These are phyloP conservation scores for Orthosia gothica DNA, from an alignment of 2,888 invertebrate species.

Conservation along the genomic window DNA sequence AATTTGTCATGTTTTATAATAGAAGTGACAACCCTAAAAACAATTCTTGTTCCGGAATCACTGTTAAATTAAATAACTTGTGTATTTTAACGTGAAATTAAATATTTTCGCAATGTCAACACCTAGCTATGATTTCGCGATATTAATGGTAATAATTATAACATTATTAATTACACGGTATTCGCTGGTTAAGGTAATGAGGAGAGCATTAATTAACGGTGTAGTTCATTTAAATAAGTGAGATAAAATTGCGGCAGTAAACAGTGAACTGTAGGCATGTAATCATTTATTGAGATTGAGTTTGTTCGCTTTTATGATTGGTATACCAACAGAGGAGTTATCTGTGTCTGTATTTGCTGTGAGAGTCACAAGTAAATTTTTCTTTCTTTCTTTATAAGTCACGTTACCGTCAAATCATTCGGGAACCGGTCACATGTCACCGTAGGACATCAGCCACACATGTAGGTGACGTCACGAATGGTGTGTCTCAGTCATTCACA, in stretches of 20 bases:
- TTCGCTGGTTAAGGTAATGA: constrained; percentile 55
- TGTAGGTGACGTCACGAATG: no score
- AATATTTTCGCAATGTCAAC: constrained; percentile 13
- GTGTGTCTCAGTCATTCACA: no score
- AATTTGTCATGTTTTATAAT: not conserved
- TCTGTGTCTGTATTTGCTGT: no score
- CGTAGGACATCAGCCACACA: no score
- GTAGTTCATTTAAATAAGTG: constrained; percentile 50
- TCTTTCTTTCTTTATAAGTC: no score
- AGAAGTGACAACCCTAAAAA: not conserved
- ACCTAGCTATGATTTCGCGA: constrained; percentile 37
- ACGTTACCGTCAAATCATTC: no score
- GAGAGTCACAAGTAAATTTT: no score
- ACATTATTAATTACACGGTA: constrained; percentile 54
- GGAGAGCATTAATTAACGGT: constrained; percentile 56
- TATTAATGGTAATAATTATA: constrained; percentile 46
- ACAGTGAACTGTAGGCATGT: constrained; percentile 33
- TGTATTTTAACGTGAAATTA: constrained; percentile 5
- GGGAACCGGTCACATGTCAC: no score
- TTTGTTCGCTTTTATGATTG: constrained; percentile 12
- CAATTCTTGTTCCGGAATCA: not conserved
- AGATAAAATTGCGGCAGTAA: constrained; percentile 42
- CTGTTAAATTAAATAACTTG: constrained; percentile 11
- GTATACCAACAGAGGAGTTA: no score
- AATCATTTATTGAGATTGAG: constrained; percentile 7